Conservation (phyloP, 64 coral and sea anemone genomes). For the Catalaphyllia jardinei region DNA sequence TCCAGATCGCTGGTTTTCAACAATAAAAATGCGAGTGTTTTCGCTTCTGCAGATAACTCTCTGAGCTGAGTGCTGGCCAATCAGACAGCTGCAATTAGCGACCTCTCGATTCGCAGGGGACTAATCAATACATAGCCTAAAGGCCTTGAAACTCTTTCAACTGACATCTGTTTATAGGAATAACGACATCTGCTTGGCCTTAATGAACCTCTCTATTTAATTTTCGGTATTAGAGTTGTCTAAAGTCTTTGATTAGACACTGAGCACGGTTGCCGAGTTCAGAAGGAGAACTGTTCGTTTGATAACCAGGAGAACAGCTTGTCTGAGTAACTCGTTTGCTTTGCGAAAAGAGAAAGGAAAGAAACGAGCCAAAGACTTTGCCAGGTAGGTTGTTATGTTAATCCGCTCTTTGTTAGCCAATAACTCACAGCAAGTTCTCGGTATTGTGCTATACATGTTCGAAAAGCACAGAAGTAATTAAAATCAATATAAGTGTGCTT, state of each 20-base stretch:
- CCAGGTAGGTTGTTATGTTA: conserved; percentile 24
- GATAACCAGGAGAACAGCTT: neutral
- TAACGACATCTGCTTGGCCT: neutral
- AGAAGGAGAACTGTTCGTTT: neutral
- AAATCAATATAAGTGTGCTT: neutral
- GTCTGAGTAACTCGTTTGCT: neutral
- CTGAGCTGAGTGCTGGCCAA: neutral
- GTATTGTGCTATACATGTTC: conserved; percentile 13
- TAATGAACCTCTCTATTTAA: neutral
- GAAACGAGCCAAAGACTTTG: neutral
- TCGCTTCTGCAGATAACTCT: neutral
- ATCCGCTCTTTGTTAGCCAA: conserved; percentile 8
- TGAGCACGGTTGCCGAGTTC: neutral
- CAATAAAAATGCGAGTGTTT: neutral
- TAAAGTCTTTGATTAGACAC: neutral
- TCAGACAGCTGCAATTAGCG: conserved; percentile 5
- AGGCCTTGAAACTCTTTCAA: neutral
- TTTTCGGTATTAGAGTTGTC: neutral
- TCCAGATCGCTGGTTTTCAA: neutral
- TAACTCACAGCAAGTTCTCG: conserved; percentile 3
- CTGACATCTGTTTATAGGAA: neutral
- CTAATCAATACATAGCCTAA: conserved; percentile 1
- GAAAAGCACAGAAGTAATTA: conserved; percentile 18
- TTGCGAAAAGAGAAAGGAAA: neutral
- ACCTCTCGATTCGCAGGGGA: neutral